phyloP scores from a whole-genome alignment of 2,888 invertebrate species.

The Hermaeophaga mercurialis region DNA sequence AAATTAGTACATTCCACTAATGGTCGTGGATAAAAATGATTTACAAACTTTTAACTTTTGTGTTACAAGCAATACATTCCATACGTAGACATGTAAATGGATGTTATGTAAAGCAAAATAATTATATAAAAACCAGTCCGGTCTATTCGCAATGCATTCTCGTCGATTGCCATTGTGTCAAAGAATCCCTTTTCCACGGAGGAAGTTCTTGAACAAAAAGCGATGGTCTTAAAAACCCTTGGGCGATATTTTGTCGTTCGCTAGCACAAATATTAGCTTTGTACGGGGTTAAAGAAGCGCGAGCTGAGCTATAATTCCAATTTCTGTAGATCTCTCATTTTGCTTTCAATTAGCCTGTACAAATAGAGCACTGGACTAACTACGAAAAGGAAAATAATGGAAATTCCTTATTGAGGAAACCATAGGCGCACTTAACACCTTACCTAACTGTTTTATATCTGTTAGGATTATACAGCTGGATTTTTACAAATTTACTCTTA shows the following conservation, averaged over 20 bases:
- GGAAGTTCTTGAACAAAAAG: conserved; percentile 31
- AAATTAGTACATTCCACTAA: too few relatives aligned
- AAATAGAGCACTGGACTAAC: conserved; percentile 38
- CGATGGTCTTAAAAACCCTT: conserved; percentile 27
- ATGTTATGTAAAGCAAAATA: conserved; percentile 3
- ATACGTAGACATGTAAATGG: too few relatives aligned
- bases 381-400: conserved; percentile 27
- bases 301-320: conserved; percentile 34
- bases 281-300: conserved; percentile 30
- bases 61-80: too few relatives aligned
- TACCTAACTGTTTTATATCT: too few relatives aligned
- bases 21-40: too few relatives aligned
- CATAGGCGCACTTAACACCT: not conserved
- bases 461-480: too few relatives aligned
- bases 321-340: conserved; percentile 41
- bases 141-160: conserved; percentile 6
- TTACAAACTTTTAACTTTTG: too few relatives aligned
- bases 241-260: conserved; percentile 42
- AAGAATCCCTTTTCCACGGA: conserved; percentile 12
- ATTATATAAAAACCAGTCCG: conserved; percentile 6
- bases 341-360: conserved; percentile 45
- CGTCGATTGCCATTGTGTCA: conserved; percentile 20
- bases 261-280: conserved; percentile 45
- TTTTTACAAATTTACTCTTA: too few relatives aligned
- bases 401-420: conserved; percentile 6